phyloP scores from a whole-genome alignment of 2,888 invertebrate species.

The Ernsta delagoae region DNA sequence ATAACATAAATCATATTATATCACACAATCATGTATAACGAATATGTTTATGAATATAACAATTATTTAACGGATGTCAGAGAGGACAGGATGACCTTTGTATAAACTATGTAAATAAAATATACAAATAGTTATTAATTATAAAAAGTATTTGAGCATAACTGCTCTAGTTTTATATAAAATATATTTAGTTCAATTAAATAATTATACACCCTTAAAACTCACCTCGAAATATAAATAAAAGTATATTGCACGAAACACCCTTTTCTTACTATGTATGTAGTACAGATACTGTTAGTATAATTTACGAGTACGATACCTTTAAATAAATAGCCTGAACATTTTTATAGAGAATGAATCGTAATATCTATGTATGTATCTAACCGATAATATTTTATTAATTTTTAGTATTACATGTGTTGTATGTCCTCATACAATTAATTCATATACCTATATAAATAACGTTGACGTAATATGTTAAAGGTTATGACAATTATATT shows the following conservation, averaged over 20 bases:
- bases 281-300: constrained; percentile 13
- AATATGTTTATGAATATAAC: background rate
- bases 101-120: constrained; percentile 53
- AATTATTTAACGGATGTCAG: background rate
- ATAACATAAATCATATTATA: no score
- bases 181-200: constrained; percentile 54
- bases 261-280: constrained; percentile 52
- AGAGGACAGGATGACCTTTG: constrained; percentile 10
- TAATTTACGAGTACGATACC: constrained; percentile 1
- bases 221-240: constrained; percentile 45
- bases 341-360: constrained; percentile 10
- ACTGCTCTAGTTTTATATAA: constrained; percentile 53
- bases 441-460: background rate
- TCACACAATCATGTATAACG: no score
- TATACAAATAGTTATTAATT: constrained; percentile 47
- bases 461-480: background rate
- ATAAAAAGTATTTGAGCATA: constrained; percentile 44
- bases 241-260: constrained; percentile 62
- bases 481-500: background rate
- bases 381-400: background rate
- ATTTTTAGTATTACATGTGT: background rate
- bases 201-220: constrained; percentile 55
- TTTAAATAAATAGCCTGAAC: constrained; percentile 2
- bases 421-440: background rate
- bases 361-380: background rate